Evolutionary conservation across 2,888 invertebrate genomes (phyloP), one percentile per base, ranked within the genome.

Genomic region (Epinotia brunnichana): DNA sequence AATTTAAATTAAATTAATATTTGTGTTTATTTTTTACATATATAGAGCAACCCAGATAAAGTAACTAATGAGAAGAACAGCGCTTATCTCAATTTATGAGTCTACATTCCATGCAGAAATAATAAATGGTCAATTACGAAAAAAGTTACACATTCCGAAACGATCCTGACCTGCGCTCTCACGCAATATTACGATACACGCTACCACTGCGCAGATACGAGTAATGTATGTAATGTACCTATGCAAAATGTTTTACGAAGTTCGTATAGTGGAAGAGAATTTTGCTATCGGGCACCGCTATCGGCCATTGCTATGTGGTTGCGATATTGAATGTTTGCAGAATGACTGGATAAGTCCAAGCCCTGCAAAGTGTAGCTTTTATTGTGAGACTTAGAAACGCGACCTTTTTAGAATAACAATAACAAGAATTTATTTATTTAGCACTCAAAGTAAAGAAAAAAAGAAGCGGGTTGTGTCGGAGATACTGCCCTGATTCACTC

Each of bases 281-380:
- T 54, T 29, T 39, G 48, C 62, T 64, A 54, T 64, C 64, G 39
- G 53, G 39, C 17, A 64, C 35, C 15, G 51, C 53, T 64, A 64
- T 64, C 64, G 64, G 35, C 9, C 66, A 66, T 56, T 66, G 54
- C 54, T 66, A 56, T 24, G n/a, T 66, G 41, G 21, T 41, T 56
- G 39, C 54, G 66, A 66, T 54, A 66, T 41, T 19, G 39, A 21
- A 1, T 66, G 41, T 66, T 66, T 56, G 66, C 39, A 56, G 21
- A 56, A 56, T 4, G 10, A 41, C 66, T 64, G 15, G 54, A 56
- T 66, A n/a, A 24, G 48, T 44, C 29, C n/a, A 48, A 48, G 48
- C 2, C 5, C 48, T 48, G n/a, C 15, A 48, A n/a, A 48, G n/a
- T n/a, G n/a, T n/a, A 48, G n/a, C 35, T 35, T 35, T 35, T 35